Evolutionary conservation across 2,888 invertebrate genomes (phyloP).

Genomic region (Colostygia pectinataria): DNA sequence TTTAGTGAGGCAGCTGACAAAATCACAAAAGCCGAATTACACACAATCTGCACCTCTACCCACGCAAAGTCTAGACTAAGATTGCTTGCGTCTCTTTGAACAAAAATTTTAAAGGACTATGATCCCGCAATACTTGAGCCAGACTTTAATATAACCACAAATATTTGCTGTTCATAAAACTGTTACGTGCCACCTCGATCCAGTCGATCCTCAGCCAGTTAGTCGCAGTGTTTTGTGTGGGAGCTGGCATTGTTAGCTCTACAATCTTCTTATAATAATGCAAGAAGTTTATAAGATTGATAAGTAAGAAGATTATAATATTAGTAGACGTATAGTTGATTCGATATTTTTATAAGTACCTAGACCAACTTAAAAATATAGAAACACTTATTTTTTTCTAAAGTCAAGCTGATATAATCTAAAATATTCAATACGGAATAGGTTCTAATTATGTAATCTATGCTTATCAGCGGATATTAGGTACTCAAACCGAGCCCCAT

Average conservation of each 20-base stretch:
- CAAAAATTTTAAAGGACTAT: constrained; percentile 1
- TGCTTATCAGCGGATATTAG: constrained; percentile 11
- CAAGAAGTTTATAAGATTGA: no score
- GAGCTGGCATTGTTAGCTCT: constrained; percentile 2
- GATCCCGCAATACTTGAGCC: background rate
- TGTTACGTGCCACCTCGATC: no score
- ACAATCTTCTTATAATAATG: no score
- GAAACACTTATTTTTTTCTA: no score
- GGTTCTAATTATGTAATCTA: constrained; percentile 4
- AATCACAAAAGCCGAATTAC: background rate
- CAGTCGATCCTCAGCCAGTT: no score
- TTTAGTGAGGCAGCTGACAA: background rate
- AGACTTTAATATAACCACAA: constrained; percentile 8
- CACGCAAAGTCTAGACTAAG: constrained; percentile 6
- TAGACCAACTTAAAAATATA: no score
- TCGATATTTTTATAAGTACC: no score
- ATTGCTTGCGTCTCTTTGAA: constrained; percentile 5
- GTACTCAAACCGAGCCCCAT: background rate
- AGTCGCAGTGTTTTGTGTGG: no score
- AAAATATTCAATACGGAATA: background rate
- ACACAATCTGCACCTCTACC: background rate
- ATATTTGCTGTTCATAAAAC: constrained; percentile 14
- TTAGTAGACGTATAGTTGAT: no score
- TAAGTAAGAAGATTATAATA: no score
- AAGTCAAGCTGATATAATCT: background rate